A percentile compares a stretch with the other conserved stretches of the same genome.
These are phyloP conservation scores for Drosophila sechellia DNA, from an alignment of 1,140 invertebrate genomes.

Conservation along the genomic window DNA sequence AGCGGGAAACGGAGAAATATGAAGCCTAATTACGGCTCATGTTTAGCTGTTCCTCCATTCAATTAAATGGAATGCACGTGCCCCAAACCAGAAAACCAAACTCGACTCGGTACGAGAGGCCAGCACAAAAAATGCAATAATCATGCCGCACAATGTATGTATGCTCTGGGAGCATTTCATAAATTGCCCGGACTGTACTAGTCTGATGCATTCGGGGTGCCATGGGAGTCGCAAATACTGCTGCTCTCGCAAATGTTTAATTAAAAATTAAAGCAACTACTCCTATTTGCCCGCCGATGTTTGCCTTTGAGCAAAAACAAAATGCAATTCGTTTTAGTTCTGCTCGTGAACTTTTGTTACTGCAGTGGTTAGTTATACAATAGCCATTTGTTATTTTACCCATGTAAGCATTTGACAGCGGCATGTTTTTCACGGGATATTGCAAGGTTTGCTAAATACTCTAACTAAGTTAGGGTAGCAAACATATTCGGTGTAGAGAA, in stretches of 20 bases:
- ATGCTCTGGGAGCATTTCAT: slow-evolving; percentile 50
- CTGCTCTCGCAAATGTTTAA: slow-evolving; percentile 58
- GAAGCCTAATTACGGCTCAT: slow-evolving; percentile 61
- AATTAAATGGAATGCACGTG: slow-evolving; percentile 72
- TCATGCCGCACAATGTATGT: slow-evolving; percentile 44
- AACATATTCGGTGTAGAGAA: not conserved
- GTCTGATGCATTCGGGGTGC: slow-evolving; percentile 34
- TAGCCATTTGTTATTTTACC: slow-evolving; percentile 16
- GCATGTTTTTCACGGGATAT: not conserved
- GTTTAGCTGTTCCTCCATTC: slow-evolving; percentile 62
- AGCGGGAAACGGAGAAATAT: slow-evolving; percentile 50
- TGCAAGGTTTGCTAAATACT: not conserved
- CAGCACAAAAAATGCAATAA: slow-evolving; percentile 48
- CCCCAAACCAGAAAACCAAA: slow-evolving; percentile 29
- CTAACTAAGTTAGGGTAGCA: not conserved
- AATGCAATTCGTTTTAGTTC: slow-evolving; percentile 42
- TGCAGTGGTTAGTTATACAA: slow-evolving; percentile 25
- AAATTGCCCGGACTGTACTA: slow-evolving; percentile 43
- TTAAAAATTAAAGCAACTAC: slow-evolving; percentile 76
- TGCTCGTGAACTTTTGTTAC: slow-evolving; percentile 13
- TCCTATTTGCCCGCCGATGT: slow-evolving; percentile 44
- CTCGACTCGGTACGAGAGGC: slow-evolving; percentile 2
- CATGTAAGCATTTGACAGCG: slow-evolving; percentile 21
- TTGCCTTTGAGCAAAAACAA: slow-evolving; percentile 51
- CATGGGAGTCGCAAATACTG: slow-evolving; percentile 51